Base-by-base conservation (phyloP, 2,888 invertebrate genomes). In the Argyresthia goedartella region DNA sequence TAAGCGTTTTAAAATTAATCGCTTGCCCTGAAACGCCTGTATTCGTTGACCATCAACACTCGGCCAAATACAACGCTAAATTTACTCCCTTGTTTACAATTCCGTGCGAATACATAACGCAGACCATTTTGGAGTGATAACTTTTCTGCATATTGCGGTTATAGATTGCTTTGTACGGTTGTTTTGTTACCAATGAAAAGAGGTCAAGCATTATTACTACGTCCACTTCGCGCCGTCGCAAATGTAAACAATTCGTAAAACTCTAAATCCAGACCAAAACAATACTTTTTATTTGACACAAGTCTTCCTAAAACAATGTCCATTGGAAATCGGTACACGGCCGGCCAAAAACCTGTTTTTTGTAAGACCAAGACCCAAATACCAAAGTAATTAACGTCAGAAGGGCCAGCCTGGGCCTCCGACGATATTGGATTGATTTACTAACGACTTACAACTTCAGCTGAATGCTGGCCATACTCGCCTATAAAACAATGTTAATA, bases 1-100 rank as follows among this genome's bases (percentile, higher is more conserved):
- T n/a, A 82, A 82, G 81, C 78, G 80, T 77, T 78, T 76, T 67
- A 71, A 77, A 76, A 74, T 71, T 67, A 70, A 75, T 73, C 68
- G 71, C 65, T 65, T 64, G 71, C 75, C 71, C 73, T 71, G 68
- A 66, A 63, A 68, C 63, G 62, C 16, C 25, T 64, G 67, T 67
- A 67, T 67, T 72, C 65, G 72, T n/a, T n/a, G 65, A 68, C 64
- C n/a, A 25, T 6, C 3, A 39, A n/a, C 39, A 39, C n/a, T 39
- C n/a, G 39, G 39, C 39, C n/a, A n/a, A 11, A n/a, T 39, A 8
- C 39, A 39, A 25, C 25, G 25, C 25, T 25, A 25, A 4, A 25
- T 25, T 25, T 25, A 25, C 25, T 25, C 25, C 6, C 3, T 25
- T 25, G 25, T 25, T 25, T 25, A 25, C 25, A 25, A 25, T 25